Conservation (phyloP, 2,797 vertebrate genomes). For the Danio choprae region DNA sequence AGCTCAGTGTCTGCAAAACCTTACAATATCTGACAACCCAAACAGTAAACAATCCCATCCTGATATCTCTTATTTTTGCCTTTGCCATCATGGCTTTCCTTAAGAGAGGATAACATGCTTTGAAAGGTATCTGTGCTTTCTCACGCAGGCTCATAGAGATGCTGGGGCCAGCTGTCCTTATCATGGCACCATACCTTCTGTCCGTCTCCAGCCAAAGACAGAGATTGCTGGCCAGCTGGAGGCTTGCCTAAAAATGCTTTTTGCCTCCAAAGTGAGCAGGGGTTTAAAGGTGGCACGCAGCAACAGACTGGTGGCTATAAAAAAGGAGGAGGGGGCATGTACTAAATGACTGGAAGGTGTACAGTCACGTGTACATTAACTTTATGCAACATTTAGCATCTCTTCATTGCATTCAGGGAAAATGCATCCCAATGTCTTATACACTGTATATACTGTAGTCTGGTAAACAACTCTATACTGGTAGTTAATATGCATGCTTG, state of each 20-base stretch:
- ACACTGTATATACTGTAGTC: too few relatives aligned
- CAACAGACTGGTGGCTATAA: constrained; percentile 40
- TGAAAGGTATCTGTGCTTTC: constrained; percentile 82
- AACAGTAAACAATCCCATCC: constrained; percentile 41
- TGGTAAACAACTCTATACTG: too few relatives aligned
- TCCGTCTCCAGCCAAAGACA: constrained; percentile 72
- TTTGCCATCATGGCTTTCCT: constrained; percentile 61
- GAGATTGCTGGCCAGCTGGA: constrained; percentile 61
- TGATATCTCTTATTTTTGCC: constrained; percentile 26
- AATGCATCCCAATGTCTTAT: too few relatives aligned
- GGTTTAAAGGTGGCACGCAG: constrained; percentile 54
- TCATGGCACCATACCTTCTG: constrained; percentile 79
- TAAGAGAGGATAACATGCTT: constrained; percentile 80
- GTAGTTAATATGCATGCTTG: too few relatives aligned
- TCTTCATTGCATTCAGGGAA: too few relatives aligned
- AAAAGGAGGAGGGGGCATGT: neutral
- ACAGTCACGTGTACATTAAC: constrained; percentile 16
- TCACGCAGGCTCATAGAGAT: constrained; percentile 77
- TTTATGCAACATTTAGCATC: neutral
- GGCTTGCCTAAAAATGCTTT: constrained; percentile 53
- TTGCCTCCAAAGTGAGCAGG: constrained; percentile 23
- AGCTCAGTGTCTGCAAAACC: neutral
- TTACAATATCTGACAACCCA: constrained; percentile 31
- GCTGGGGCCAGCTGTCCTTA: constrained; percentile 81
- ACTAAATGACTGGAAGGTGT: constrained; percentile 11